Conservation (phyloP, 1,140 invertebrate species). For the Epicauta chinensis region DNA sequence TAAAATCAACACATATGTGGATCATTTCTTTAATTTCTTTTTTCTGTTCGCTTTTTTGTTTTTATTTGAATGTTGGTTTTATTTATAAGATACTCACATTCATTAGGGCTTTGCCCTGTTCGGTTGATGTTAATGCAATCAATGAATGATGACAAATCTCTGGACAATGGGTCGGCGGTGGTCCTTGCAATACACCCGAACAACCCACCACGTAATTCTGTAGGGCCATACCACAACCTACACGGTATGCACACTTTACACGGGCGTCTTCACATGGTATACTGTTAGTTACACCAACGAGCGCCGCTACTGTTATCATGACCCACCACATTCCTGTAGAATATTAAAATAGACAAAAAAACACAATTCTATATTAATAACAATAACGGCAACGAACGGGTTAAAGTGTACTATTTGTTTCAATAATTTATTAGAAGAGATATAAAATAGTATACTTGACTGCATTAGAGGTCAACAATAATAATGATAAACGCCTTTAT, state of each 20-base stretch:
- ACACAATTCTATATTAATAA: not conserved
- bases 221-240: conserved; percentile 65
- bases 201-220: conserved; percentile 68
- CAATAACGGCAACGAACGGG: too few species aligned
- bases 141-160: conserved; percentile 66
- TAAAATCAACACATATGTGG: too few species aligned
- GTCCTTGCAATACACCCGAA: conserved; percentile 55
- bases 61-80: not conserved
- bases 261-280: conserved; percentile 61
- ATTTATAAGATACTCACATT: conserved; percentile 46
- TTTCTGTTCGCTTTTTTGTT: too few species aligned
- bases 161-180: conserved; percentile 50
- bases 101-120: conserved; percentile 69
- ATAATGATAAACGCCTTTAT: not conserved
- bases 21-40: too few species aligned
- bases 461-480: not conserved
- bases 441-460: not conserved
- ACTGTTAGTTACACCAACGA: conserved; percentile 25
- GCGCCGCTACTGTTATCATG: conserved; percentile 42
- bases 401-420: not conserved
- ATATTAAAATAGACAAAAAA: conserved; percentile 28
- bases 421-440: not conserved
- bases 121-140: conserved; percentile 69
- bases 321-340: conserved; percentile 40
- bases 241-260: conserved; percentile 63